Base-by-base conservation (phyloP, 2,888 invertebrate species). In the Furcula furcula region DNA sequence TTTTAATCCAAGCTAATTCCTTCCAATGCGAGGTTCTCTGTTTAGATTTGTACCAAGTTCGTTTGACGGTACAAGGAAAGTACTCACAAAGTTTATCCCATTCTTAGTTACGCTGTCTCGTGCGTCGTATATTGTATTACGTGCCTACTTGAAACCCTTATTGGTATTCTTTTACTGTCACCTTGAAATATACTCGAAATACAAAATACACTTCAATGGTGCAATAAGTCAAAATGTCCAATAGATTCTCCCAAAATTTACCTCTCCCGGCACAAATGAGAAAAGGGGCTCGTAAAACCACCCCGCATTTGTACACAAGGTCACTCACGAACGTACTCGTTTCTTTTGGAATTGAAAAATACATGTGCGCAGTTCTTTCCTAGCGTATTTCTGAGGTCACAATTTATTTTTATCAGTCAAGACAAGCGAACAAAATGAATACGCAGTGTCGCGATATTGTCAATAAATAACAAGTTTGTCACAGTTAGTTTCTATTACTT, bases 321-420 rank as follows among this genome's bases (percentile, higher is more conserved):
- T 78, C 78, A 73, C 68, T 67, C 58, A 56, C 58, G 58, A 61
- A 66, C 68, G 65, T 67, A 70, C n/a, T n/a, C 68, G 65, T 67
- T 64, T 71, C 65, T 65, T 46, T 43, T 46, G 60, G 65, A 75
- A 78, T 75, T 75, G 75, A 81, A 79, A 82, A 76, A 76, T 74
- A 67, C 65, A 64, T 61, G 50, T 58, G 65, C 50, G 34, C 40
- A 44, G 40, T 36, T 35, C 36, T 43, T 41, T 54, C 47, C 47
- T 50, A 55, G 39, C 42, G 38, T 57, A 44, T 48, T 46, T 41
- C 43, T 44, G 35, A 36, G 39, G 36, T 46, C 32, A 46, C 38
- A 21, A 42, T 41, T 46, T 41, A 37, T 46, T 40, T 29, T 18
- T 22, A 40, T 7, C 30, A 9, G 41, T 11, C 22, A 11, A 4